A percentile compares a stretch with the other conserved stretches of the same genome.
These are phyloP conservation scores for Galbula dea DNA, from an alignment of 2,113 vertebrate species.

Conservation along the genomic window DNA sequence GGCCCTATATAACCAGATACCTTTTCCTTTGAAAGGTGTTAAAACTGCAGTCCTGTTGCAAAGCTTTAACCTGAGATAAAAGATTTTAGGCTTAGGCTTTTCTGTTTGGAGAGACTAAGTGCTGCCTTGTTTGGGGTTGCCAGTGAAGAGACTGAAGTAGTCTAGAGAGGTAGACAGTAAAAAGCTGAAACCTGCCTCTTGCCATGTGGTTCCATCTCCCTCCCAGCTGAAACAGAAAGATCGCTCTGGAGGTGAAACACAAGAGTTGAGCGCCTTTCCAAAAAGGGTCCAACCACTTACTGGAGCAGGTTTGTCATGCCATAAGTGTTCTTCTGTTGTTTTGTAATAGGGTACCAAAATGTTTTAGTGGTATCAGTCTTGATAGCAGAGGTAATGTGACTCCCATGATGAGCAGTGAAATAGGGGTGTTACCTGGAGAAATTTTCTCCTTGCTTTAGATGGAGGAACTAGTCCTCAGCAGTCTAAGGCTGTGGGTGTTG, in stretches of 20 bases:
- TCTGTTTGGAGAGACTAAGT: background rate
- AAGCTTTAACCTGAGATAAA: background rate
- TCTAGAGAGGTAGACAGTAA: background rate
- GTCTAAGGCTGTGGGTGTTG: background rate
- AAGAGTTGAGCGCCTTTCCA: background rate
- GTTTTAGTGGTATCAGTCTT: background rate
- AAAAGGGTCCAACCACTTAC: background rate
- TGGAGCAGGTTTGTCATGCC: background rate
- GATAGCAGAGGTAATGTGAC: background rate
- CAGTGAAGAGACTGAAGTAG: background rate
- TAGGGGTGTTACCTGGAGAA: background rate
- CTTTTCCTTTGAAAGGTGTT: background rate
- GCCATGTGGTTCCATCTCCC: fast-evolving
- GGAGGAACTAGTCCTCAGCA: background rate
- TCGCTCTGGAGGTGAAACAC: fast-evolving
- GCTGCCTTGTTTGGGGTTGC: background rate
- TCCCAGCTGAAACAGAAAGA: background rate
- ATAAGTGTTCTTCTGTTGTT: background rate
- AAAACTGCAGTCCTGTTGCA: background rate
- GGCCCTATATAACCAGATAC: background rate
- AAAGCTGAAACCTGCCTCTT: background rate
- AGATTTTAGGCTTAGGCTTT: background rate
- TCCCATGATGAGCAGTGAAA: background rate
- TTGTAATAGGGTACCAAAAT: fast-evolving
- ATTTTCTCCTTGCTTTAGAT: background rate